A percentile compares a stretch with the other conserved stretches of the same genome.
phyloP scores from a whole-genome alignment of 1,140 invertebrate genomes.

The Micrasema minimum region DNA sequence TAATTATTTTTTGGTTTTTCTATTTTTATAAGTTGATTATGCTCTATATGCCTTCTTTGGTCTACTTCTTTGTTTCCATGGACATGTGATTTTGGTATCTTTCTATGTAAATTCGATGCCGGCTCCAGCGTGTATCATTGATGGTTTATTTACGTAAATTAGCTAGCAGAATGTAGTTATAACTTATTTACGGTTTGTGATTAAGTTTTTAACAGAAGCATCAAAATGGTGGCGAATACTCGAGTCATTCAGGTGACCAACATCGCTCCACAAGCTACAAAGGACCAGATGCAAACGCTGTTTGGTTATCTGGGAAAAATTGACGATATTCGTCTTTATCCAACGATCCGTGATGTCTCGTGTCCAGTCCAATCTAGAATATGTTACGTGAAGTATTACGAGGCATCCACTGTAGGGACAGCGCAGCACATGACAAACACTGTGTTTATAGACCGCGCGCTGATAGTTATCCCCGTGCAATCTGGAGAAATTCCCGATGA shows the following conservation, averaged over 20 bases:
- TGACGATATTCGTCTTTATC: conserved; percentile 95
- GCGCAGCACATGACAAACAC: conserved; percentile 98
- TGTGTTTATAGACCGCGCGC: conserved; percentile 96
- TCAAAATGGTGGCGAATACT: conserved; percentile 40
- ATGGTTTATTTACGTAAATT: background rate
- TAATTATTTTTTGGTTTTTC: too few relatives aligned
- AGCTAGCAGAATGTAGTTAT: background rate
- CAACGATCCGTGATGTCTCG: conserved; percentile 88
- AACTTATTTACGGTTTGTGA: background rate
- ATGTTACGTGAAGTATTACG: conserved; percentile 97
- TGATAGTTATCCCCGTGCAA: conserved; percentile 93
- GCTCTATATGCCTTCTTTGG: too few relatives aligned
- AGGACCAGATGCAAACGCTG: conserved; percentile 98
- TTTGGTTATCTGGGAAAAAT: conserved; percentile 97
- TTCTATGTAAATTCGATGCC: background rate
- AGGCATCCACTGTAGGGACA: conserved; percentile 83
- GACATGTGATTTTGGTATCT: too few relatives aligned
- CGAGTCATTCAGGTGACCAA: conserved; percentile 98
- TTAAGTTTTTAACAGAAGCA: background rate
- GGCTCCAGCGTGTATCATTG: background rate
- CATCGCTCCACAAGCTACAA: conserved; percentile 96
- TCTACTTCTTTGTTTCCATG: too few relatives aligned
- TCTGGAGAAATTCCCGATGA: conserved; percentile 95
- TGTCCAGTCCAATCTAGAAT: conserved; percentile 90
- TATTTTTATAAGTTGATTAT: too few relatives aligned